A percentile compares a stretch with the other conserved stretches of the same genome.
These are phyloP conservation scores for Ochropacha duplaris DNA, from an alignment of 2,888 invertebrate genomes.

Conservation along the genomic window DNA sequence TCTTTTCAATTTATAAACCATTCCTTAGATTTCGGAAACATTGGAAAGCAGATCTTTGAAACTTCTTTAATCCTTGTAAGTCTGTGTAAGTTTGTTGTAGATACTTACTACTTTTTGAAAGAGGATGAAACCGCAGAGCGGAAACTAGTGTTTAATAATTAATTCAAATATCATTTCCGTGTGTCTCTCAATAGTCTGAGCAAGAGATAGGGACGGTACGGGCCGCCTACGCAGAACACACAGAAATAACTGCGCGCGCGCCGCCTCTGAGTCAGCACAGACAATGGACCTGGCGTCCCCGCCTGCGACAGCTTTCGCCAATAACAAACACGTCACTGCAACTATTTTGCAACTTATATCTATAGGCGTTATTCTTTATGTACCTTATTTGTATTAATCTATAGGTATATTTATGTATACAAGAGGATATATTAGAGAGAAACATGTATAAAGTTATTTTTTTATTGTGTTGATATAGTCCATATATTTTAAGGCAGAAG, in stretches of 20 bases:
- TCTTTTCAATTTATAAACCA: too few species aligned
- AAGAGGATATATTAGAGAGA: too few species aligned
- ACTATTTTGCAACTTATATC: slow-evolving; percentile 16
- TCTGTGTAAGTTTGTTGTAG: too few species aligned
- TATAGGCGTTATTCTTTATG: neutral
- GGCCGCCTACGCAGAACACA: slow-evolving; percentile 61
- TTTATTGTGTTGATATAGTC: neutral
- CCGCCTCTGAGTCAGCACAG: slow-evolving; percentile 74
- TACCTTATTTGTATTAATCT: too few species aligned
- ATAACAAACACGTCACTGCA: slow-evolving; percentile 42
- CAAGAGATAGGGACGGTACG: slow-evolving; percentile 50
- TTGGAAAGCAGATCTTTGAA: too few species aligned
- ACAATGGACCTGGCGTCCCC: slow-evolving; percentile 71
- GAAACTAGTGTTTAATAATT: slow-evolving; percentile 9
- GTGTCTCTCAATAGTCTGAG: slow-evolving; percentile 54
- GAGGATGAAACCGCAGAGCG: too few species aligned
- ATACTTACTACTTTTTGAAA: too few species aligned
- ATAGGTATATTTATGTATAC: too few species aligned
- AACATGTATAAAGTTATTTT: too few species aligned
- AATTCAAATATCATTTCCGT: slow-evolving; percentile 23
- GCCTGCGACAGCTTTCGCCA: slow-evolving; percentile 63
- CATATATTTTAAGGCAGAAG: too few species aligned
- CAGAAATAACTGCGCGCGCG: slow-evolving; percentile 74
- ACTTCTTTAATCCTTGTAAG: too few species aligned
- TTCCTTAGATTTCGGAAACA: too few species aligned